Percentiles rank a stretch among this genome's conserved stretches.
phyloP scores from a whole-genome alignment of 2,797 vertebrate species.

The Danio albolineatus region DNA sequence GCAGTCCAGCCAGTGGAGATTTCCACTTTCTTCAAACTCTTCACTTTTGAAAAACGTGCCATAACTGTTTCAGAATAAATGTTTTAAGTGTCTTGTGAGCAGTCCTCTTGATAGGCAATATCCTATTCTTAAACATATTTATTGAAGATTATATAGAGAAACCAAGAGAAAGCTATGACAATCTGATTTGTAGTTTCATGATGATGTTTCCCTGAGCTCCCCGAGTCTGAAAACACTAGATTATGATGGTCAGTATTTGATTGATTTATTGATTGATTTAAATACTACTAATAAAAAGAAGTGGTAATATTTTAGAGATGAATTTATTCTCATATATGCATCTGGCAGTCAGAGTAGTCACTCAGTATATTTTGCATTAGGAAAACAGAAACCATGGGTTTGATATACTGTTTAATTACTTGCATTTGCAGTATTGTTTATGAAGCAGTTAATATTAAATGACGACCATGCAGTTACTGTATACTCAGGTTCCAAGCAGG shows the following conservation, averaged over 20 bases:
- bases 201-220: slow-evolving; percentile 27
- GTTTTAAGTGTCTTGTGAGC: slow-evolving; percentile 45
- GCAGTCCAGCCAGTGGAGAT: neutral
- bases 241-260: slow-evolving; percentile 8
- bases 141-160: slow-evolving; percentile 10
- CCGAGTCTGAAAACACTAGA: neutral
- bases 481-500: slow-evolving; percentile 31
- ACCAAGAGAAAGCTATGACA: slow-evolving; percentile 30
- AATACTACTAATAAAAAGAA: neutral
- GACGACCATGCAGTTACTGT: slow-evolving; percentile 25
- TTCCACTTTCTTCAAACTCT: slow-evolving; percentile 15
- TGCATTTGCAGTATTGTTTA: slow-evolving; percentile 9
- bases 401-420: neutral
- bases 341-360: slow-evolving; percentile 17
- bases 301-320: slow-evolving; percentile 11
- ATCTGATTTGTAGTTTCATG: slow-evolving; percentile 17
- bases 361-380: neutral
- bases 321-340: slow-evolving; percentile 5
- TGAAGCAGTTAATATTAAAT: slow-evolving; percentile 10
- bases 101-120: slow-evolving; percentile 26
- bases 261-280: neutral
- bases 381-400: neutral
- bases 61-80: slow-evolving; percentile 46
- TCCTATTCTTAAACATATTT: slow-evolving; percentile 31
- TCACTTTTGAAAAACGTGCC: slow-evolving; percentile 33